phyloP scores from a whole-genome alignment of 2,113 vertebrate genomes.

The Poecile atricapillus region DNA sequence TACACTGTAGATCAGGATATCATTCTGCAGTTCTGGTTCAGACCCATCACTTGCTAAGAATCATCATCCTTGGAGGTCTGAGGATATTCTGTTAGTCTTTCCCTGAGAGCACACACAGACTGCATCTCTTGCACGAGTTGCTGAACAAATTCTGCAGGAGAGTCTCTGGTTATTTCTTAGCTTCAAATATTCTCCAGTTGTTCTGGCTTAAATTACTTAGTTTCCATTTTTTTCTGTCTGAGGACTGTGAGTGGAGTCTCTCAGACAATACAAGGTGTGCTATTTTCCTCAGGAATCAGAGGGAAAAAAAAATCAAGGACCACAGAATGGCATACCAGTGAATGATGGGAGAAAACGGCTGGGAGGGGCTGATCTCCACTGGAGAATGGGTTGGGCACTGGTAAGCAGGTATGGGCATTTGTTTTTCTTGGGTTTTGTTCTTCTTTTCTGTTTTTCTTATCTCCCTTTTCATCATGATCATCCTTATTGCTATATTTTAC shows the following conservation, averaged over 20 bases:
- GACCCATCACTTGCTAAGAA: background rate
- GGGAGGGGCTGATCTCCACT: background rate
- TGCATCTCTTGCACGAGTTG: background rate
- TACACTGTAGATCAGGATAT: background rate
- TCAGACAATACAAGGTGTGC: background rate
- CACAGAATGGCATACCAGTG: background rate
- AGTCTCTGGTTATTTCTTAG: background rate
- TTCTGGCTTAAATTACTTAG: background rate
- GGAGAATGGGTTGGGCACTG: background rate
- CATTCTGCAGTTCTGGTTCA: background rate
- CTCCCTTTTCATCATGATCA: background rate
- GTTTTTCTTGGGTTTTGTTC: background rate
- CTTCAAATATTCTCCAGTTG: background rate
- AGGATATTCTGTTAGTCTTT: background rate
- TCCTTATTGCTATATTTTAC: background rate
- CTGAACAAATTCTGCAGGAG: background rate
- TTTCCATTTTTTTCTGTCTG: background rate
- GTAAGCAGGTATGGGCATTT: background rate
- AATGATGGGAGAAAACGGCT: background rate
- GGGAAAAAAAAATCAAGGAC: background rate
- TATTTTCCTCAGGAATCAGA: background rate
- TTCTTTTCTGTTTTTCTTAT: background rate
- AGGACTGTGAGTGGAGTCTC: background rate
- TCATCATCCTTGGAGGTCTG: background rate
- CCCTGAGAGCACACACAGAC: background rate